These are phyloP conservation scores for Oreochromis niloticus DNA, from an alignment of 2,113 vertebrate species.

Conservation along the genomic window DNA sequence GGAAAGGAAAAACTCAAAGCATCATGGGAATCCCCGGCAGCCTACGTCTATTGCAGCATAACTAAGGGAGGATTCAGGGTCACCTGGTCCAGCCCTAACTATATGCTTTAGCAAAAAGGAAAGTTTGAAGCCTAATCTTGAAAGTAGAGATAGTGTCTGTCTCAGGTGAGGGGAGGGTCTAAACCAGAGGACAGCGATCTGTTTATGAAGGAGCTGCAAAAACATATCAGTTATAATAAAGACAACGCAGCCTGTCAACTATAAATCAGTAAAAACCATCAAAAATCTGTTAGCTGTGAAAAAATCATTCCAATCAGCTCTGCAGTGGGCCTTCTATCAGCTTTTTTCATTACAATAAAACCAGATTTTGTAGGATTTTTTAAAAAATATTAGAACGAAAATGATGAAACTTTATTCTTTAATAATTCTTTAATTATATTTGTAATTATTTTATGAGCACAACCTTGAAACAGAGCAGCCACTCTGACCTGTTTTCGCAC, in stretches of 20 bases:
- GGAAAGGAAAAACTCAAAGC: too few relatives aligned
- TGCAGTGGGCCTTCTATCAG: background rate
- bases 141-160: accelerated
- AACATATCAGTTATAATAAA: background rate
- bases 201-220: background rate
- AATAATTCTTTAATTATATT: background rate
- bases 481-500: background rate
- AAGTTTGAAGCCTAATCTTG: too few relatives aligned
- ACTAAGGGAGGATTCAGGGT: too few relatives aligned
- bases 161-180: background rate
- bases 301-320: background rate
- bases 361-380: background rate
- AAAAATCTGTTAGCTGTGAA: background rate
- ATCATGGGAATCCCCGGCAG: too few relatives aligned
- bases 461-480: background rate
- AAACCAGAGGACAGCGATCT: accelerated
- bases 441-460: background rate
- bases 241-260: background rate
- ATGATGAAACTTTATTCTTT: background rate
- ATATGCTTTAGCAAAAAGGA: too few relatives aligned
- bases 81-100: too few relatives aligned
- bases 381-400: background rate
- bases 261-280: background rate
- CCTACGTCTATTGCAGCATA: too few relatives aligned
- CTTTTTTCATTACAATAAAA: background rate